phyloP scores from a whole-genome alignment of 2,113 vertebrate species.

The Cavia porcellus region DNA sequence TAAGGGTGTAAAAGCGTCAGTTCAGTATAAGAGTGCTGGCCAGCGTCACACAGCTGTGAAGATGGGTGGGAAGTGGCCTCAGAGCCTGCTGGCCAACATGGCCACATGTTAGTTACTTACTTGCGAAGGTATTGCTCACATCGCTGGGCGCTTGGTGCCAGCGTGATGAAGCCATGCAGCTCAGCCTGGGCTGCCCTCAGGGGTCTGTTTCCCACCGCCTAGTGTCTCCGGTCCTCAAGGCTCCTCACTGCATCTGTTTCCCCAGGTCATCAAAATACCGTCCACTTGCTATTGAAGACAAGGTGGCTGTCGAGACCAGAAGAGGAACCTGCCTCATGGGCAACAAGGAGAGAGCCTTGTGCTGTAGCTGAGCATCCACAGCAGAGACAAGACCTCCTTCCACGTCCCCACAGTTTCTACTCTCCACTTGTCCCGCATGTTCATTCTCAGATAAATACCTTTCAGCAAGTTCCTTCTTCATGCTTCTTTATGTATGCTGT shows the following conservation, averaged over 20 bases:
- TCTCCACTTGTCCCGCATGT: background rate
- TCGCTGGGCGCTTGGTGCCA: background rate
- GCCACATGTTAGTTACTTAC: background rate
- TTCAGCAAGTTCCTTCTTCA: background rate
- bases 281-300: background rate
- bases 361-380: background rate
- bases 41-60: background rate
- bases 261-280: background rate
- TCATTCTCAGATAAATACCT: background rate
- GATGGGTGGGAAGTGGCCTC: background rate
- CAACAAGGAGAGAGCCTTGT: background rate
- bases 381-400: background rate
- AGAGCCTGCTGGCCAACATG: background rate
- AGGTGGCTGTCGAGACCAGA: background rate
- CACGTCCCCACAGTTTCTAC: background rate
- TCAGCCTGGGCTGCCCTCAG: background rate
- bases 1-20: background rate
- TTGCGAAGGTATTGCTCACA: background rate
- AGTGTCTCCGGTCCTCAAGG: background rate
- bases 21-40: background rate
- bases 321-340: background rate
- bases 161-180: background rate
- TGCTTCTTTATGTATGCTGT: background rate
- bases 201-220: background rate
- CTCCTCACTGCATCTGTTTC: background rate